A percentile compares a stretch with the other conserved stretches of the same genome.
Conservation (phyloP, 64 coral and sea anemone species). For the Pocillopora verrucosa region DNA sequence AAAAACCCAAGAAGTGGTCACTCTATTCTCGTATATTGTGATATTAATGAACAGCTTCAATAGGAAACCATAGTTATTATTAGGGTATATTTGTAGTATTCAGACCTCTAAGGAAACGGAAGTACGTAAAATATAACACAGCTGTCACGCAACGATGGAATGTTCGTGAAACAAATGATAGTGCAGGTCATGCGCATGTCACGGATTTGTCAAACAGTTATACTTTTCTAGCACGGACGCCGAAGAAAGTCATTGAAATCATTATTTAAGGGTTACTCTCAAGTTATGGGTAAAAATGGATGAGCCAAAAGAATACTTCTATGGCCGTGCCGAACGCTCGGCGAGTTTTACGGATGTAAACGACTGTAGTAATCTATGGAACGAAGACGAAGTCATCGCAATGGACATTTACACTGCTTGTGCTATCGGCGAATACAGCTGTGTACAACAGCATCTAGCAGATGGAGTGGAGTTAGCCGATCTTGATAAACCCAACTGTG, state of each 20-base stretch:
- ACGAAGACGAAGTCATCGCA: conserved; percentile 73
- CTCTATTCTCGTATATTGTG: no score
- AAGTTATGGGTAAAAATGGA: neutral
- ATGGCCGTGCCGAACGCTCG: neutral
- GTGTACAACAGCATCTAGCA: conserved; percentile 51
- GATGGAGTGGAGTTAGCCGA: conserved; percentile 44
- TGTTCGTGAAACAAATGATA: neutral
- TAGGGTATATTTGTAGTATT: no score
- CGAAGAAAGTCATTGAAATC: neutral
- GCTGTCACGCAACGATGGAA: neutral
- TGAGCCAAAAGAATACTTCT: neutral
- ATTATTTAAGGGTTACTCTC: neutral
- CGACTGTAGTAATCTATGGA: conserved; percentile 38
- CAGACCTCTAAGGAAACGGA: neutral
- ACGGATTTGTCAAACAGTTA: neutral
- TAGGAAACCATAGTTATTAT: no score
- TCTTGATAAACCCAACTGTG: conserved; percentile 56
- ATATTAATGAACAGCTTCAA: no score
- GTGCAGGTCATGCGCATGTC: neutral
- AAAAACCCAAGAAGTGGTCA: no score
- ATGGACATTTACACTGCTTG: conserved; percentile 81
- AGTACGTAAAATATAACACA: neutral
- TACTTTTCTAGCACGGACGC: neutral
- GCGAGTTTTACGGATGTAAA: neutral
- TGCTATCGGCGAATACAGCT: conserved; percentile 65